Evolutionary conservation across 2,888 invertebrate genomes (phyloP).

Genomic region (Pheosia gnoma): DNA sequence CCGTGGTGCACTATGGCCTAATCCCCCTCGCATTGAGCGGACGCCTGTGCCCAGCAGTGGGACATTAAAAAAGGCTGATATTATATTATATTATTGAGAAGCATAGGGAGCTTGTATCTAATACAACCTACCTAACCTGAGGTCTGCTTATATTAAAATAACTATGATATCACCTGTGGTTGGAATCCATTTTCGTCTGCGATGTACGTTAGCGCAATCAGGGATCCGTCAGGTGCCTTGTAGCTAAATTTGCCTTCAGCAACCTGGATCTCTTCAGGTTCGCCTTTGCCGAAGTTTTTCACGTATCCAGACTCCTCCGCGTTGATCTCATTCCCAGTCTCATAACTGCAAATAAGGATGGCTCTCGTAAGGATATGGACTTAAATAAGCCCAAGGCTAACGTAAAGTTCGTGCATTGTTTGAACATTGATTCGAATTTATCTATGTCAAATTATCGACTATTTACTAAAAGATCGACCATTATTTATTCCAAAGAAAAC

Average conservation of each 20-base stretch:
- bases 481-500: too few relatives aligned
- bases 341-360: slow-evolving; percentile 71
- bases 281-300: slow-evolving; percentile 83
- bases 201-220: slow-evolving; percentile 85
- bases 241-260: slow-evolving; percentile 87
- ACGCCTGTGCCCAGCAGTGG: too few relatives aligned
- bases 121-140: too few relatives aligned
- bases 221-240: slow-evolving; percentile 87
- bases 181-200: slow-evolving; percentile 89
- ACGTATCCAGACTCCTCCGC: slow-evolving; percentile 86
- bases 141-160: not conserved
- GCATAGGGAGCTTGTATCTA: too few relatives aligned
- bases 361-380: not conserved
- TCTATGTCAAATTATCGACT: too few relatives aligned
- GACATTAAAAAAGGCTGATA: too few relatives aligned
- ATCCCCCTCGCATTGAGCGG: too few relatives aligned
- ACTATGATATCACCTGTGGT: slow-evolving; percentile 71
- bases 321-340: slow-evolving; percentile 86
- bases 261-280: slow-evolving; percentile 79
- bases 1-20: too few relatives aligned
- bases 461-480: too few relatives aligned
- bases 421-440: not conserved
- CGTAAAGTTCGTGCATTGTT: not conserved
- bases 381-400: not conserved
- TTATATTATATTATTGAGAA: too few relatives aligned